Evolutionary conservation across 2,888 invertebrate genomes (phyloP), one percentile per base, ranked within the genome.

Genomic region (Embidobia sp.): DNA sequence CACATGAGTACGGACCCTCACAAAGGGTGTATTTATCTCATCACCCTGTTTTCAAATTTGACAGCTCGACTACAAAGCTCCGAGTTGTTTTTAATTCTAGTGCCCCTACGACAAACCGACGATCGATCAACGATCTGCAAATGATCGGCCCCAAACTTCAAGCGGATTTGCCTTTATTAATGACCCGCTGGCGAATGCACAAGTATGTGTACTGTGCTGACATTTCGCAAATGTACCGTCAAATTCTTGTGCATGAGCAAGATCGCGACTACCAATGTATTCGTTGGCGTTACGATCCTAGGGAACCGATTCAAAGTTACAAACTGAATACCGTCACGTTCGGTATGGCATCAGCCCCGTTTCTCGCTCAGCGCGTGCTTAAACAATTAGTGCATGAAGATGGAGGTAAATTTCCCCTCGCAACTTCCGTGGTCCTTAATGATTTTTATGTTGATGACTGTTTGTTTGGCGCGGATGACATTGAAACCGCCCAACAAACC

Each of bases 301-400:
- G 1, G 6, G 33, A 7, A 2, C 18, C 22, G 1, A 19, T 53
- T n/a, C 10, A 0, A 5, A 16, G n/a, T 0, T 64, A 29, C 26
- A 37, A 26, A 1, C 22, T 72, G 7, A 26, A 10, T 7, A 72
- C 64, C 0, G 64, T 64, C 0, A 72, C 63, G 0, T 64, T 81
- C 44, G 83, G 83, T 3, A 79, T 63, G 4, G 75, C 79, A 1
- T 70, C 80, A n/a, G 81, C 80, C 2, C 78, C 80, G 11, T 81
- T 55, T 61, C 35, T 82, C 4, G 81, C 81, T 1, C 75, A 73
- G 6, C 66, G 78, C 7, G 67, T 74, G 1, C 15, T 83, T 3
- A 64, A 77, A 1, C 75, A 81, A 40, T 48, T 81, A 1, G 79
- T 74, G 0, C 29, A 49, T 0, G 79, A 79, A 10, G 76, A 79